Conservation (phyloP, 2,113 vertebrate species). For the Urocitellus parryii region DNA sequence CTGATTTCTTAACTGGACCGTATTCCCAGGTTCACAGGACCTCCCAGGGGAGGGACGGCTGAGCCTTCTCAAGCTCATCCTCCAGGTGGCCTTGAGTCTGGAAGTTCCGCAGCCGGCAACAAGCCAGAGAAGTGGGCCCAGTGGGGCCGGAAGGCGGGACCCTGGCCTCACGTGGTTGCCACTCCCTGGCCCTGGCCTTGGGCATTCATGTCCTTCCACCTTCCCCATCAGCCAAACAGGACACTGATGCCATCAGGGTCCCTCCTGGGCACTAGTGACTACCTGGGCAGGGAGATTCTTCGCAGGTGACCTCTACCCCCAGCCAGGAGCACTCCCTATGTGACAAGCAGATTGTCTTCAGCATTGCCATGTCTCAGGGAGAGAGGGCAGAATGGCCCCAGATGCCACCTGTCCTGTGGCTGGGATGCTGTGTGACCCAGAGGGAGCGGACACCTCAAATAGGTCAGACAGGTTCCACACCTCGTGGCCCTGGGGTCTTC, state of each 20-base stretch:
- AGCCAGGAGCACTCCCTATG: neutral
- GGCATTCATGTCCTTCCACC: fast-evolving
- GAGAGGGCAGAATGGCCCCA: too few species aligned
- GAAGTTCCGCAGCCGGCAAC: neutral
- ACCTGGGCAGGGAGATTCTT: too few species aligned
- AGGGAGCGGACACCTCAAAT: fast-evolving
- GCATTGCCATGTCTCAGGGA: fast-evolving
- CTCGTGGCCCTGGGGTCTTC: fast-evolving
- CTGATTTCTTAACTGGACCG: neutral
- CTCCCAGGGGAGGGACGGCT: neutral
- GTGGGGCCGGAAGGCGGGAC: fast-evolving
- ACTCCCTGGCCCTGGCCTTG: fast-evolving
- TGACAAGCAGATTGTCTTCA: neutral
- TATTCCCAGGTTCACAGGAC: neutral
- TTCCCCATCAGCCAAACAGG: fast-evolving
- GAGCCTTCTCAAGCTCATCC: too few species aligned
- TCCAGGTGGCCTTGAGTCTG: neutral
- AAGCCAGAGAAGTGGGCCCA: too few species aligned
- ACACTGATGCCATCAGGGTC: neutral
- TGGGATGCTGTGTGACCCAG: fast-evolving
- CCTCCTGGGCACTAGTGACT: too few species aligned
- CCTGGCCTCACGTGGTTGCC: fast-evolving
- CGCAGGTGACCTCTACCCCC: neutral
- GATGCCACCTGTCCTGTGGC: fast-evolving
- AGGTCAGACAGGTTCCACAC: fast-evolving